A percentile compares a stretch with the other conserved stretches of the same genome.
Evolutionary conservation across 2,113 vertebrate species (phyloP).

Genomic region (Halichoeres trimaculatus): DNA sequence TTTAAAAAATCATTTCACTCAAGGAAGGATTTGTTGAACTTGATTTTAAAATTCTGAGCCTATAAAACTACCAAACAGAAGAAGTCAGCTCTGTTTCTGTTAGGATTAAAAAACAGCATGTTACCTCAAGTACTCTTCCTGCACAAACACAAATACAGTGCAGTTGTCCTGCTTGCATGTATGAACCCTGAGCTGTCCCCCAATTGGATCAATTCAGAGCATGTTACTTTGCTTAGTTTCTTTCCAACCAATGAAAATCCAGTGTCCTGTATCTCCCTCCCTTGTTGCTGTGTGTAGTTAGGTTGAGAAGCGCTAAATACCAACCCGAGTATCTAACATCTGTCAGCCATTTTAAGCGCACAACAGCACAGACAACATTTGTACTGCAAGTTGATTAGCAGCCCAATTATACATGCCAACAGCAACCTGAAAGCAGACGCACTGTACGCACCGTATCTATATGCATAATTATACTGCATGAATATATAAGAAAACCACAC

Average conservation of each 20-base stretch:
- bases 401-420: slow-evolving; percentile 70
- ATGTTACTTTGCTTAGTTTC: slow-evolving; percentile 1
- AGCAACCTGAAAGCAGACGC: slow-evolving; percentile 50
- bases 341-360: slow-evolving; percentile 87
- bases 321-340: slow-evolving; percentile 79
- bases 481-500: slow-evolving; percentile 40
- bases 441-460: slow-evolving; percentile 34
- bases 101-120: slow-evolving; percentile 50
- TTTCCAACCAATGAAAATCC: slow-evolving; percentile 68
- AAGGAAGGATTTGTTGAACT: not conserved
- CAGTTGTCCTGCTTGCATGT: slow-evolving; percentile 22
- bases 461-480: slow-evolving; percentile 47
- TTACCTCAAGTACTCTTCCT: slow-evolving; percentile 56
- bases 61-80: slow-evolving; percentile 12
- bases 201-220: slow-evolving; percentile 64
- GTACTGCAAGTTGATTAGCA: slow-evolving; percentile 77
- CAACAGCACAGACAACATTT: slow-evolving; percentile 75
- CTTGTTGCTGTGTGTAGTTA: slow-evolving; percentile 80
- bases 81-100: slow-evolving; percentile 28
- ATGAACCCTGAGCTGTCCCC: slow-evolving; percentile 15
- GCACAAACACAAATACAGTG: slow-evolving; percentile 50
- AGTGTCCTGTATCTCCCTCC: slow-evolving; percentile 42
- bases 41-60: not conserved
- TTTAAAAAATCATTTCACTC: not conserved
- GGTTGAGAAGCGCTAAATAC: slow-evolving; percentile 84